Base-by-base conservation (phyloP, 37 sponge, comb jelly and placozoan genomes). In the Lycopodina hypogea region DNA sequence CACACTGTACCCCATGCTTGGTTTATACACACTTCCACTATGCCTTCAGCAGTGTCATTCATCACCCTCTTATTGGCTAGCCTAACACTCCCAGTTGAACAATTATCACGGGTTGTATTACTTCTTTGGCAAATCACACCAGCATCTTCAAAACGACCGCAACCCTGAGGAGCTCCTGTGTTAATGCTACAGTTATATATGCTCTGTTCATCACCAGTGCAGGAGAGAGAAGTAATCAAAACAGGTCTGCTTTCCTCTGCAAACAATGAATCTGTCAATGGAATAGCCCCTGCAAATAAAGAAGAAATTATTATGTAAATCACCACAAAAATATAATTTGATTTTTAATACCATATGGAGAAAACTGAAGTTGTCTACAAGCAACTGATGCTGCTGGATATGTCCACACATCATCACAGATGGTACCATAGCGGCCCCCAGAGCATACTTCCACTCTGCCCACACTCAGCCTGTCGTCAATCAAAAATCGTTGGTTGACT, bases 1-100 rank as follows among this genome's bases (percentile, higher is more conserved):
- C 84, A 84, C n/a, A 84, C 72, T 60, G 84, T 84, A 2, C 84
- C 84, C 84, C 84, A 84, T 48, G 84, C 84, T 68, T 77, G 56
- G 78, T 84, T 84, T 34, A 84, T 71, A 36, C 84, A 84, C 35
- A 84, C 72, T 36, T 84, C 84, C 37, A 84, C 78, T 71, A 78
- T 75, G 22, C 83, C 83, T 37, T 75, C 69, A 22, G 35, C 68
- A 3, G 32, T 65, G 22, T 68, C 58, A 21, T 70, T 36, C 23
- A 35, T 35, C 3, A 68, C 48, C 17, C 7, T 23, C 33, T 26
- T 57, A 17, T 37, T 61, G 37, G 66, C 83, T 53, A 83, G 75
- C 34, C 83, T 68, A 58, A 83, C 69, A 19, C 60, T 39, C 3
- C 83, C 76, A 56, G 76, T 59, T 21, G 41, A 65, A 51, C 83